A percentile compares a stretch with the other conserved stretches of the same genome.
Evolutionary conservation across 35 echinoderm and acorn worm genomes (phyloP).

Genomic region (Apostichopus californicus): DNA sequence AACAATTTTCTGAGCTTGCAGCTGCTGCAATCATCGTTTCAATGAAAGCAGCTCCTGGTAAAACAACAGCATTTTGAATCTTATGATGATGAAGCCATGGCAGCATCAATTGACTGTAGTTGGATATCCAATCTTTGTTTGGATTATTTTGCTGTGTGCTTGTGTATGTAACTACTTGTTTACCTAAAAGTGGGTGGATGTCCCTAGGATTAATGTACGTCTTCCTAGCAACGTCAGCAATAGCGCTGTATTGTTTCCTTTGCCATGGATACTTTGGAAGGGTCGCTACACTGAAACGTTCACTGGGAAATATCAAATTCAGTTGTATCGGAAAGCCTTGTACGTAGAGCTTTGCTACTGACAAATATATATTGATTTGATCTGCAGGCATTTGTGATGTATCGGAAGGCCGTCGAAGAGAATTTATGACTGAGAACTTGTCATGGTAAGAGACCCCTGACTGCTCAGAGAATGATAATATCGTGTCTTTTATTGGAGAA

Average conservation of each 20-base stretch:
- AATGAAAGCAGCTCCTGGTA: slow-evolving; percentile 42
- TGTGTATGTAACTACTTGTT: neutral
- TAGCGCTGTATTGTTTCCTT: slow-evolving; percentile 22
- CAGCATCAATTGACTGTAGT: neutral
- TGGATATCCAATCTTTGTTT: slow-evolving; percentile 30
- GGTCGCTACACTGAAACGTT: neutral
- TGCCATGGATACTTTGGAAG: slow-evolving; percentile 75
- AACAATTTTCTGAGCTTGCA: neutral
- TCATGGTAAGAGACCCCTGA: neutral
- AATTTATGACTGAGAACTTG: neutral
- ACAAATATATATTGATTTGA: slow-evolving; percentile 2
- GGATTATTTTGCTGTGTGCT: neutral
- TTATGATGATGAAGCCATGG: slow-evolving; percentile 58
- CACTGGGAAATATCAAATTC: slow-evolving; percentile 8
- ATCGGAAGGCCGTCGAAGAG: slow-evolving; percentile 59
- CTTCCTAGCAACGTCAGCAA: neutral
- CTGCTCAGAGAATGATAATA: neutral
- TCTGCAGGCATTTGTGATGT: slow-evolving; percentile 45
- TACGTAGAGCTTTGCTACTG: slow-evolving; percentile 41
- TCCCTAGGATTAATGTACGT: slow-evolving; percentile 23
- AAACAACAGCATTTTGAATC: too few relatives aligned
- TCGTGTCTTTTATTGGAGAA: slow-evolving; percentile 47
- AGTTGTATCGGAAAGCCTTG: slow-evolving; percentile 54
- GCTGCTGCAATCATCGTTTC: slow-evolving; percentile 32
- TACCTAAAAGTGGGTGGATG: slow-evolving; percentile 50